Evolutionary conservation across 2,888 invertebrate species (phyloP).

Genomic region (Blera fallax): DNA sequence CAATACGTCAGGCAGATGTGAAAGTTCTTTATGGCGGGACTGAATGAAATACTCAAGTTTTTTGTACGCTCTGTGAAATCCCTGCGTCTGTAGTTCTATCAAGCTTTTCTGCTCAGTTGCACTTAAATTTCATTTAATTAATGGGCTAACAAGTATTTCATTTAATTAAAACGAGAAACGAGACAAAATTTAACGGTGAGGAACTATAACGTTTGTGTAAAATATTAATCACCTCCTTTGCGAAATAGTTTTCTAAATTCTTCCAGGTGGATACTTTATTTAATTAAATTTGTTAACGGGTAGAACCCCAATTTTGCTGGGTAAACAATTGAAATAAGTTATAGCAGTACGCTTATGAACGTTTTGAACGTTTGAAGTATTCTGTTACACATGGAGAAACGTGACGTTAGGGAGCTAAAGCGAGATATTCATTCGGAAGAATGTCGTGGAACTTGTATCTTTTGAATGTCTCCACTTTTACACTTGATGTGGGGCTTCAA

Average conservation of each 20-base stretch:
- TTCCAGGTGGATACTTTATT: not conserved
- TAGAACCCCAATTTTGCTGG: not conserved
- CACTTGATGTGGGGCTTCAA: too few relatives aligned
- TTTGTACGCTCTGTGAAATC: not conserved
- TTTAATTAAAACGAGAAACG: not conserved
- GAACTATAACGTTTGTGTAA: not conserved
- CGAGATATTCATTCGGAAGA: too few relatives aligned
- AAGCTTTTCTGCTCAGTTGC: not conserved
- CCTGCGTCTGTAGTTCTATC: not conserved
- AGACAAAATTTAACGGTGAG: not conserved
- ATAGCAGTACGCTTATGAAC: not conserved
- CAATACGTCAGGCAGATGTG: slow-evolving; percentile 16
- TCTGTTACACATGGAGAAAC: not conserved
- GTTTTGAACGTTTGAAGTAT: not conserved
- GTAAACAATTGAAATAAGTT: not conserved
- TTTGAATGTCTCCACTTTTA: too few relatives aligned
- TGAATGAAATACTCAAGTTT: not conserved
- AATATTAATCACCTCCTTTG: not conserved
- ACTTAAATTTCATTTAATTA: slow-evolving; percentile 19
- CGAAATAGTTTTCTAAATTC: not conserved
- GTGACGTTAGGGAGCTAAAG: too few relatives aligned
- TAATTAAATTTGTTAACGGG: not conserved
- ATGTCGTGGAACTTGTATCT: too few relatives aligned
- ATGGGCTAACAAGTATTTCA: slow-evolving; percentile 20
- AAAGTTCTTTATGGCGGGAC: not conserved